Conservation (phyloP, 2,113 vertebrate species). For the Gallinago media region DNA sequence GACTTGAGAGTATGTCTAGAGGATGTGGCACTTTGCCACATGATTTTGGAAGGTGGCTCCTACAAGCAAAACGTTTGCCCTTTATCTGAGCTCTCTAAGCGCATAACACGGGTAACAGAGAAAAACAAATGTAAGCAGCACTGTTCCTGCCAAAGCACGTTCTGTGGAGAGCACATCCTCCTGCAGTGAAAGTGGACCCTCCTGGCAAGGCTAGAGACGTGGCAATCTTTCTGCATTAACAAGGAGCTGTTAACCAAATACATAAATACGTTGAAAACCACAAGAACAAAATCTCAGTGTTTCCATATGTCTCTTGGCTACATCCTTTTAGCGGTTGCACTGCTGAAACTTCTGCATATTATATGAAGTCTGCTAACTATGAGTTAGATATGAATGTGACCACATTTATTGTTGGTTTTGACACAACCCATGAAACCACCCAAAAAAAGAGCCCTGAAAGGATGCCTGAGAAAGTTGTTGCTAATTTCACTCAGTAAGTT, state of each 20-base stretch:
- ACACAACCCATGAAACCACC: not conserved
- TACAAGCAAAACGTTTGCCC: not conserved
- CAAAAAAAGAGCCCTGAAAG: not conserved
- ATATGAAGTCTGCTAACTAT: slow-evolving; percentile 5
- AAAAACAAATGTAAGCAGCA: not conserved
- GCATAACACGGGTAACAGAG: not conserved
- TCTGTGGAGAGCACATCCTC: not conserved
- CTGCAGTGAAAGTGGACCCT: slow-evolving; percentile 14
- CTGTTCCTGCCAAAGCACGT: not conserved
- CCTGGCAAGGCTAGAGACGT: not conserved
- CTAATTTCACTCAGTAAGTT: not conserved
- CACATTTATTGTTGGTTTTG: slow-evolving; percentile 23
- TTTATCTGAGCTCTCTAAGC: not conserved
- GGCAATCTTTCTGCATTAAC: not conserved
- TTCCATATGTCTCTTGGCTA: slow-evolving; percentile 31
- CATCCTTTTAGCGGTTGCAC: not conserved
- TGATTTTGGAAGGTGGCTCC: slow-evolving; percentile 1
- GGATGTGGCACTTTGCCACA: not conserved
- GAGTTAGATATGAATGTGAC: not conserved
- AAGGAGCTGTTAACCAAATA: slow-evolving; percentile 22
- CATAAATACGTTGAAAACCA: slow-evolving; percentile 12
- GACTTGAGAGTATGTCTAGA: not conserved
- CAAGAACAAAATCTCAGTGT: slow-evolving; percentile 15
- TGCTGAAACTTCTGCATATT: slow-evolving; percentile 14
- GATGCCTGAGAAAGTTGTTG: not conserved